phyloP scores from a whole-genome alignment of 92 coral and sea anemone genomes.

The Parazoanthus atlanticus region DNA sequence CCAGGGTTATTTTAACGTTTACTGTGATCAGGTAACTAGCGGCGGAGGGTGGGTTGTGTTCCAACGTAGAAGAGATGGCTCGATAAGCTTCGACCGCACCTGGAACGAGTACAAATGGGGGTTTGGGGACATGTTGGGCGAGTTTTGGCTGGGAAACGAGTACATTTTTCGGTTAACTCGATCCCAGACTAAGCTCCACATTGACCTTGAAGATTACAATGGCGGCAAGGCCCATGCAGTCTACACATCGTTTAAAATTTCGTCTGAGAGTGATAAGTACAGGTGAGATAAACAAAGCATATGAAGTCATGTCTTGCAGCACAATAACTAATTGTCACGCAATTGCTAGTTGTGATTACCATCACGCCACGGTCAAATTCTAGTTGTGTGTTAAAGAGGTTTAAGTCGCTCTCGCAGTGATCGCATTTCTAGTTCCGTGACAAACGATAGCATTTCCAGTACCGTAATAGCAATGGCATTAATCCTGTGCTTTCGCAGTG shows the following conservation, averaged over 20 bases:
- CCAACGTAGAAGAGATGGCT: constrained; percentile 51
- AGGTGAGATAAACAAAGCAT: constrained; percentile 10
- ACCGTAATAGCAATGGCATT: too few relatives aligned
- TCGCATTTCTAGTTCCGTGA: too few relatives aligned
- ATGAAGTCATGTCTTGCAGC: not conserved
- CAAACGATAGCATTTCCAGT: too few relatives aligned
- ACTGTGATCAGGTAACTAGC: constrained; percentile 46
- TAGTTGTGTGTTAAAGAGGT: too few relatives aligned
- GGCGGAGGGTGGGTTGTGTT: constrained; percentile 54
- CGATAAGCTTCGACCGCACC: constrained; percentile 50
- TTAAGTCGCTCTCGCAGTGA: too few relatives aligned
- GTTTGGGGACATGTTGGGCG: constrained; percentile 47
- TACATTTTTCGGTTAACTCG: constrained; percentile 43
- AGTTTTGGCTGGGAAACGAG: constrained; percentile 68
- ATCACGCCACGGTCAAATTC: too few relatives aligned
- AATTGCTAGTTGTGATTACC: too few relatives aligned
- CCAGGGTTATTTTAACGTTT: not conserved
- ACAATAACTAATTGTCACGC: too few relatives aligned
- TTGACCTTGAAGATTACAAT: constrained; percentile 44
- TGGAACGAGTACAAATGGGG: constrained; percentile 70
- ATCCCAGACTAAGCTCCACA: constrained; percentile 36
- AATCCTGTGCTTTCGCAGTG: too few relatives aligned
- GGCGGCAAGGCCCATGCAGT: constrained; percentile 35
- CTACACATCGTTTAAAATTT: constrained; percentile 44
- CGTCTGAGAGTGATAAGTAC: constrained; percentile 41